phyloP scores from a whole-genome alignment of 2,113 vertebrate genomes.

The Sceloporus undulatus region DNA sequence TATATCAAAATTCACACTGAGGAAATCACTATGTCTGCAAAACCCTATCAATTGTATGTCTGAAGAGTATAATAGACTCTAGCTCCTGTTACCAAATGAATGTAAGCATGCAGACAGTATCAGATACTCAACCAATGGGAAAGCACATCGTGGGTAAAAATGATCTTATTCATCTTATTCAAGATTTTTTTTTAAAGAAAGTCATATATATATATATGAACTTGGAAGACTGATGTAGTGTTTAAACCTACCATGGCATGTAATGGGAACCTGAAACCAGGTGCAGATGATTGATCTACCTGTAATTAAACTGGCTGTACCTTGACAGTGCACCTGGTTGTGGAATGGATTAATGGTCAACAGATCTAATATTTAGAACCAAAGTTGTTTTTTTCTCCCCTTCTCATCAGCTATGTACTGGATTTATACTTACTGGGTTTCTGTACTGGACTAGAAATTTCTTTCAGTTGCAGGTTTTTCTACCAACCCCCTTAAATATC shows the following conservation, averaged over 20 bases:
- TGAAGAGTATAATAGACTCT: conserved; percentile 10
- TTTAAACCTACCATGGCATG: conserved; percentile 16
- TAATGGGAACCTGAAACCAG: conserved; percentile 41
- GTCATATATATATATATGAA: conserved; percentile 34
- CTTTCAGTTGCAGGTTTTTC: conserved; percentile 1
- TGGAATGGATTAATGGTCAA: conserved; percentile 37
- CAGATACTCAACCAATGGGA: background rate
- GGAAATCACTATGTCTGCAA: background rate
- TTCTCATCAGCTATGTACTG: conserved; percentile 17
- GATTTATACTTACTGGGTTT: background rate
- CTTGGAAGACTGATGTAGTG: conserved; percentile 19
- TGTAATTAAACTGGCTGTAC: conserved; percentile 35
- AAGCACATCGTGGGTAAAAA: background rate
- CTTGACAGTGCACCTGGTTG: conserved; percentile 27
- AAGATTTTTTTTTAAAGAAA: too few relatives aligned
- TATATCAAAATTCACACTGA: conserved; percentile 14
- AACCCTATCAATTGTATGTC: background rate
- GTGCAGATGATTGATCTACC: conserved; percentile 46
- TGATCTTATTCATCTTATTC: background rate
- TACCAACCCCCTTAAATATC: background rate
- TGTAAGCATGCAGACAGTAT: background rate
- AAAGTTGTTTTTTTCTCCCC: background rate
- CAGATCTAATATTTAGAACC: background rate
- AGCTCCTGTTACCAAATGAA: background rate
- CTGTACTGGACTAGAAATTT: background rate